phyloP scores from a whole-genome alignment of 2,888 invertebrate species.

The Branchipolynoe longqiensis region DNA sequence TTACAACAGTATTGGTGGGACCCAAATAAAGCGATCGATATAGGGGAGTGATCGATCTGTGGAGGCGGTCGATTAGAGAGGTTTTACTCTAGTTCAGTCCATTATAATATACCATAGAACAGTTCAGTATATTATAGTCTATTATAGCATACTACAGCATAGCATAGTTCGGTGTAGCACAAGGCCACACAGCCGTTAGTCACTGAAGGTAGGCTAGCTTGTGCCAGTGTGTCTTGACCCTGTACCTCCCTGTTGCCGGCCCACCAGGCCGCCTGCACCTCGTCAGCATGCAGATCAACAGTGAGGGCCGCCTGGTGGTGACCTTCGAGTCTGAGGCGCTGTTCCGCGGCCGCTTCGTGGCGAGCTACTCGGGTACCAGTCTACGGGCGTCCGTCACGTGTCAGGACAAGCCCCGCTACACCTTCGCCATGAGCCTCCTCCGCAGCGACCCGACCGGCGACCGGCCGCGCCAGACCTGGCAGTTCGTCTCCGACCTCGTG shows the following conservation, averaged over 20 bases:
- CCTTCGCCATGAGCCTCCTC: conserved; percentile 76
- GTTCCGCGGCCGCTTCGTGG: conserved; percentile 80
- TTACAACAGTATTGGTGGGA: too few relatives aligned
- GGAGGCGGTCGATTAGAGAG: too few relatives aligned
- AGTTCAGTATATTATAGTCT: too few relatives aligned
- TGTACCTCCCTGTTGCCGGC: not conserved
- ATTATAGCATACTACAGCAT: too few relatives aligned
- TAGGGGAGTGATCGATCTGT: too few relatives aligned
- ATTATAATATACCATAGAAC: too few relatives aligned
- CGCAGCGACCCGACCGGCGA: conserved; percentile 78
- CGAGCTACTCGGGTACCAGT: conserved; percentile 72
- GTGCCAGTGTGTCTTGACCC: too few relatives aligned
- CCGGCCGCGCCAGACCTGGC: conserved; percentile 80
- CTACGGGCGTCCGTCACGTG: conserved; percentile 76
- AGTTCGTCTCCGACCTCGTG: conserved; percentile 79
- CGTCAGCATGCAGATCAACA: conserved; percentile 78
- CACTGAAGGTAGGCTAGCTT: too few relatives aligned
- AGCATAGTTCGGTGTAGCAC: too few relatives aligned
- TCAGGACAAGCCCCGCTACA: conserved; percentile 76
- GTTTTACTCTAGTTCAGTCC: too few relatives aligned
- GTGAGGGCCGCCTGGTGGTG: conserved; percentile 79
- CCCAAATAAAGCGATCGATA: too few relatives aligned
- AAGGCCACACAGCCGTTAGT: too few relatives aligned
- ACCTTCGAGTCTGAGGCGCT: conserved; percentile 78
- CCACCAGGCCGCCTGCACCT: conserved; percentile 78